phyloP scores from a whole-genome alignment of 1,140 invertebrate genomes.

The Drosophila yakuba region DNA sequence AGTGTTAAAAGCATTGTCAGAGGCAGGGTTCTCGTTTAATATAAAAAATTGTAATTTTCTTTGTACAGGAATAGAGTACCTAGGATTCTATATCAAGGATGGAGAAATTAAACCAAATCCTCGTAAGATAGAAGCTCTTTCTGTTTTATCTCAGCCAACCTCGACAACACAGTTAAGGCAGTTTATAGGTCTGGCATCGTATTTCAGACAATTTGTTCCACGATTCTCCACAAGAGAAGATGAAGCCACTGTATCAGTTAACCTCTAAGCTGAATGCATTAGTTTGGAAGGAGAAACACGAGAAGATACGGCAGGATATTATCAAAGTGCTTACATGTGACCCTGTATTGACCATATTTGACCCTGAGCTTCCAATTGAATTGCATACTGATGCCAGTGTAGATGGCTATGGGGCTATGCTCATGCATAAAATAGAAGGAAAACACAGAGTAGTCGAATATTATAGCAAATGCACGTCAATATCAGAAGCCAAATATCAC shows the following conservation, averaged over 20 bases:
- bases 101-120: constrained; percentile 18
- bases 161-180: constrained; percentile 2
- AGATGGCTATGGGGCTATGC: neutral
- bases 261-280: neutral
- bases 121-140: constrained; percentile 6
- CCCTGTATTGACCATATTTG: neutral
- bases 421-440: neutral
- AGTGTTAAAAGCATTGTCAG: no score
- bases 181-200: neutral
- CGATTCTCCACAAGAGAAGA: neutral
- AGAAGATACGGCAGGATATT: neutral
- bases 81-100: constrained; percentile 4
- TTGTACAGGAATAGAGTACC: constrained; percentile 12
- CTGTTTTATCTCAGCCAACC: neutral
- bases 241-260: constrained; percentile 1
- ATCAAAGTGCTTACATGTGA: neutral
- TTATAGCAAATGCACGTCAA: no score
- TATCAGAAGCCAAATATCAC: no score
- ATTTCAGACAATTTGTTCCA: neutral
- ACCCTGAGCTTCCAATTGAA: constrained; percentile 4
- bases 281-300: no score
- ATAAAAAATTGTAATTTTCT: no score
- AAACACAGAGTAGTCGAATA: no score
- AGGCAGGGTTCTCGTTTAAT: no score
- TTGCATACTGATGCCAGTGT: constrained; percentile 2